Evolutionary conservation across 2,797 vertebrate genomes (phyloP).

Genomic region (Macropus fuliginosus): DNA sequence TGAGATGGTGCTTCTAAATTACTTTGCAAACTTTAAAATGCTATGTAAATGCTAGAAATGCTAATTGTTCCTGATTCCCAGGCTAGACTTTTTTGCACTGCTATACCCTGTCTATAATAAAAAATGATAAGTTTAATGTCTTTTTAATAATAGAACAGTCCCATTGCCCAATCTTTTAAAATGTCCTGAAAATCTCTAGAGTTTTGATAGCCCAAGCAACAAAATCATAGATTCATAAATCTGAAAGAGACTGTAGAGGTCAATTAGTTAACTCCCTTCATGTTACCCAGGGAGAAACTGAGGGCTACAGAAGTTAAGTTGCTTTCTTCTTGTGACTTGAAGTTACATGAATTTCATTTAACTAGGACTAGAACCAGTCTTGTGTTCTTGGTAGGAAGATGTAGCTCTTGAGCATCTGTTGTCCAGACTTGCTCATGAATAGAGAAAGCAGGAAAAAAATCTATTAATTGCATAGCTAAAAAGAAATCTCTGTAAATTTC

Average conservation of each 20-base stretch:
- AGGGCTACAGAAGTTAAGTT: not conserved
- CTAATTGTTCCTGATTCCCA: not conserved
- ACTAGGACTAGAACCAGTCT: conserved; percentile 51
- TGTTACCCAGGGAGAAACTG: not conserved
- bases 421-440: conserved; percentile 63
- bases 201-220: conserved; percentile 57
- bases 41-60: not conserved
- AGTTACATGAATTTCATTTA: not conserved
- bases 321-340: conserved; percentile 22
- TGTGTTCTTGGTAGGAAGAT: conserved; percentile 64
- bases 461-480: conserved; percentile 78
- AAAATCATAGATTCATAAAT: not conserved
- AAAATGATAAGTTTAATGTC: conserved; percentile 11
- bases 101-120: not conserved
- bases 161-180: conserved; percentile 62
- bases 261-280: not conserved
- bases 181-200: not conserved
- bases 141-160: conserved; percentile 40
- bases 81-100: not conserved
- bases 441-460: conserved; percentile 74
- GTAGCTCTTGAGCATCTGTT: conserved; percentile 66
- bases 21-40: not conserved
- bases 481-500: conserved; percentile 81
- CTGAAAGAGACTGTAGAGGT: not conserved
- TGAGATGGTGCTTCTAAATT: not conserved